phyloP scores from a whole-genome alignment of 2,888 invertebrate genomes.

The Lacanobia wlatinum region DNA sequence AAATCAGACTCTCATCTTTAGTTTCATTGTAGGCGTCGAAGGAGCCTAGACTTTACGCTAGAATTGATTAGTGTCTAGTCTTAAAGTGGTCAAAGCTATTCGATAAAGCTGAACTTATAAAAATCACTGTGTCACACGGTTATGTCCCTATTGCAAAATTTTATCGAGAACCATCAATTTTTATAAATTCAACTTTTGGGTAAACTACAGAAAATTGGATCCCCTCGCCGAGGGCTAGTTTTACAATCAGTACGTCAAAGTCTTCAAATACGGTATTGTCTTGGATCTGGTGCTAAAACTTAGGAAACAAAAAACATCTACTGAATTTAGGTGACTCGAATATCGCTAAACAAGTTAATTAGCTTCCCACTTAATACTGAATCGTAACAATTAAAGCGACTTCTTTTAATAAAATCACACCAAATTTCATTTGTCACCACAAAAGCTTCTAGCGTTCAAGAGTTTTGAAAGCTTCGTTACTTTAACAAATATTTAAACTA shows the following conservation, averaged over 20 bases:
- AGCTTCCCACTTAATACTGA: constrained; percentile 67
- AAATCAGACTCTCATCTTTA: constrained; percentile 74
- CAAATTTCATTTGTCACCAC: constrained; percentile 49
- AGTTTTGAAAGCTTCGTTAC: constrained; percentile 48
- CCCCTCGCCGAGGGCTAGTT: constrained; percentile 68
- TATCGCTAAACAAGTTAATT: constrained; percentile 44
- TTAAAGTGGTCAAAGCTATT: constrained; percentile 71
- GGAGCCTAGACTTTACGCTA: constrained; percentile 51
- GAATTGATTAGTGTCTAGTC: constrained; percentile 61
- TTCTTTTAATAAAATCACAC: constrained; percentile 50
- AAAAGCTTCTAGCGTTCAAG: constrained; percentile 59
- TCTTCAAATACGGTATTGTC: constrained; percentile 80
- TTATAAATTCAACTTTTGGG: constrained; percentile 61
- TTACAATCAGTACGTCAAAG: constrained; percentile 77
- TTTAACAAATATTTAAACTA: constrained; percentile 61
- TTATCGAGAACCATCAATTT: constrained; percentile 17
- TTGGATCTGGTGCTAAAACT: constrained; percentile 66
- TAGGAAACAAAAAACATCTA: constrained; percentile 37
- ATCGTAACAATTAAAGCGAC: constrained; percentile 61
- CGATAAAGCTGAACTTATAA: constrained; percentile 60
- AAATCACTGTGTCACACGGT: constrained; percentile 32
- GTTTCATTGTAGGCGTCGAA: constrained; percentile 43
- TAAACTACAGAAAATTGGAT: constrained; percentile 81
- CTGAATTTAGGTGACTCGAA: constrained; percentile 37
- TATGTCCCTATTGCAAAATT: constrained; percentile 3